Conservation (phyloP, 2,797 vertebrate species). For the Philypnodon macrostomus region DNA sequence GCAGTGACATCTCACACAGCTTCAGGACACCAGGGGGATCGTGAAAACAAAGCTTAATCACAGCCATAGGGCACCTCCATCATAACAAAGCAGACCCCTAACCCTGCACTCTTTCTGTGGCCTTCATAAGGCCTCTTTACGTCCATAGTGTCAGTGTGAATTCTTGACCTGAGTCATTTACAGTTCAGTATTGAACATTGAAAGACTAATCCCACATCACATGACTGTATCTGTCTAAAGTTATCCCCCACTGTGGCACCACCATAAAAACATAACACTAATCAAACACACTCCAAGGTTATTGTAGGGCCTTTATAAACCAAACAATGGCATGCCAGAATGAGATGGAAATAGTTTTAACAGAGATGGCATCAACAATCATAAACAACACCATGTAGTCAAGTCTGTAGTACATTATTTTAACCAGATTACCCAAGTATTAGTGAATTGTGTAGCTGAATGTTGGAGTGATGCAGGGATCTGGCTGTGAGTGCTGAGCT, state of each 20-base stretch:
- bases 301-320: too few species aligned
- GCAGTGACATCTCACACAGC: conserved; percentile 79
- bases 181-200: too few species aligned
- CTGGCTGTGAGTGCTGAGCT: conserved; percentile 51
- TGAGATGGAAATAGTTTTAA: too few species aligned
- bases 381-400: too few species aligned
- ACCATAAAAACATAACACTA: background rate
- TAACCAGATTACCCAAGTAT: conserved; percentile 1
- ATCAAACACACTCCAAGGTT: too few species aligned
- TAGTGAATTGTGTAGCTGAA: conserved; percentile 26
- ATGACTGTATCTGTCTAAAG: conserved; percentile 18
- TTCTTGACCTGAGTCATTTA: conserved; percentile 3
- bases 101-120: conserved; percentile 55
- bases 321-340: too few species aligned
- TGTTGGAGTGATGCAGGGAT: conserved; percentile 48
- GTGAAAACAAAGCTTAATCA: conserved; percentile 78
- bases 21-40: conserved; percentile 73
- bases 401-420: too few species aligned
- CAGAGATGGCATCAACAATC: too few species aligned
- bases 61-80: conserved; percentile 72
- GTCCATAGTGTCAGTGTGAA: conserved; percentile 7
- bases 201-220: conserved; percentile 32
- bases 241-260: conserved; percentile 1
- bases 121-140: conserved; percentile 53
- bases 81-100: conserved; percentile 76